Conservation (phyloP, 2,888 invertebrate genomes). For the Beris chalybata region DNA sequence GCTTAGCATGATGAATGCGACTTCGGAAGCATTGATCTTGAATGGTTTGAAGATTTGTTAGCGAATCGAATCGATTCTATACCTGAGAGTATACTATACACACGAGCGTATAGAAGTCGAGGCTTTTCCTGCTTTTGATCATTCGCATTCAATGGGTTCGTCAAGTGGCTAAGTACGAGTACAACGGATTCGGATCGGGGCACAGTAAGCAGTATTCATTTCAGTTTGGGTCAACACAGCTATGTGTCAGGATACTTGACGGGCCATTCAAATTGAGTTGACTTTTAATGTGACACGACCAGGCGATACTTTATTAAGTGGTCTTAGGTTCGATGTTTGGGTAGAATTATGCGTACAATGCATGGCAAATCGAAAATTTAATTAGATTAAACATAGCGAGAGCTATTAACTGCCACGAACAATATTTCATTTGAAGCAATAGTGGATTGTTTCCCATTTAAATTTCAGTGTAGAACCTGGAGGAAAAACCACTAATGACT, state of each 20-base stretch:
- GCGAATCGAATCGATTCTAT: constrained; percentile 30
- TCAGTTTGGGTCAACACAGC: not conserved
- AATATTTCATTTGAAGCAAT: too few species aligned
- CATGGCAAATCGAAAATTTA: too few species aligned
- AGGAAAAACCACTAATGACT: too few species aligned
- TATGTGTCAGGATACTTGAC: constrained; percentile 5
- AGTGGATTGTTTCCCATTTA: too few species aligned
- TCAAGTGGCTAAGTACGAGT: constrained; percentile 17
- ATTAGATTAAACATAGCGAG: too few species aligned
- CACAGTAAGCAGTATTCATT: constrained; percentile 19
- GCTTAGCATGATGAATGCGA: constrained; percentile 30
- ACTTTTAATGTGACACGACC: constrained; percentile 4
- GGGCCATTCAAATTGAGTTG: constrained; percentile 9
- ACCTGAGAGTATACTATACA: constrained; percentile 7
- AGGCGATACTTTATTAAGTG: too few species aligned
- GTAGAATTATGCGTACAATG: too few species aligned
- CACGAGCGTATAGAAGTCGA: constrained; percentile 3
- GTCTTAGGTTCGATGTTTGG: too few species aligned
- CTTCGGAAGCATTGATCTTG: constrained; percentile 33
- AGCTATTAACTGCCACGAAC: too few species aligned
- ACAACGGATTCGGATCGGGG: constrained; percentile 14
- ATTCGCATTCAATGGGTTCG: not conserved
- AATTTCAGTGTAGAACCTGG: too few species aligned
- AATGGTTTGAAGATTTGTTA: constrained; percentile 28
- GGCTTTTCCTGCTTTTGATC: constrained; percentile 9